Evolutionary conservation across 2,113 vertebrate genomes (phyloP), one percentile per base, ranked within the genome.

Genomic region (Phaethornis superciliosus): DNA sequence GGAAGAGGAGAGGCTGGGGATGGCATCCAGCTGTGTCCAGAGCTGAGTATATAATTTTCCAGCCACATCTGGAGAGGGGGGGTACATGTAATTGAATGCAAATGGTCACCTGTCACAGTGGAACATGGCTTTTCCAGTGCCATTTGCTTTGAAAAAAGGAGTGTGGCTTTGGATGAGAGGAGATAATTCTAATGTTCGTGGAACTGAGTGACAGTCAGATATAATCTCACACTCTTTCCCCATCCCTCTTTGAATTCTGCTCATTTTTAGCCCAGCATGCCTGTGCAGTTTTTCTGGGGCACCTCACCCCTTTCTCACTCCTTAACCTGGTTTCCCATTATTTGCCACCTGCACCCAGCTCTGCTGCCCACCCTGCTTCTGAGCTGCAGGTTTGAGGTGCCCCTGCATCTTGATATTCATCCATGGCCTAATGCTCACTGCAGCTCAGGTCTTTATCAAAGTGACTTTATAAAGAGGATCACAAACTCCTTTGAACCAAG

Each of bases 11-110:
- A 59, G 46, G 72, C 83, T 81, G 81, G 67, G 72, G 58, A 3
- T 58, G 93, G 78, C 77, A 28, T 56, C 92, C 89, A 79, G 88
- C 96, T 76, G 83, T 40, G 86, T 9, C 40, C 49, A 19, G 49
- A 71, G 92, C 33, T 3, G 24, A 46, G 28, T 13, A 7, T 55
- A 0, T 78, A 2, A 76, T 79, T 68, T 92, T 12, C 49, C 70
- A 79, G 54, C 65, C 90, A 76, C 93, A 96, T 84, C 93, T 92
- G 94, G 81, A 58, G 68, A n/a, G 59, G 46, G 54, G 44, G 22
- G 76, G 77, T 40, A 23, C 16, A 6, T 2, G 59, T 62, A 87
- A 90, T 81, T 71, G 89, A 59, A 71, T 65, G 86, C 15, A 69
- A 90, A 69, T 56, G 59, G 83, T 52, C 69, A 27, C 40, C 46